Conservation (phyloP, 2,888 invertebrate genomes). For the Tachina grossa region DNA sequence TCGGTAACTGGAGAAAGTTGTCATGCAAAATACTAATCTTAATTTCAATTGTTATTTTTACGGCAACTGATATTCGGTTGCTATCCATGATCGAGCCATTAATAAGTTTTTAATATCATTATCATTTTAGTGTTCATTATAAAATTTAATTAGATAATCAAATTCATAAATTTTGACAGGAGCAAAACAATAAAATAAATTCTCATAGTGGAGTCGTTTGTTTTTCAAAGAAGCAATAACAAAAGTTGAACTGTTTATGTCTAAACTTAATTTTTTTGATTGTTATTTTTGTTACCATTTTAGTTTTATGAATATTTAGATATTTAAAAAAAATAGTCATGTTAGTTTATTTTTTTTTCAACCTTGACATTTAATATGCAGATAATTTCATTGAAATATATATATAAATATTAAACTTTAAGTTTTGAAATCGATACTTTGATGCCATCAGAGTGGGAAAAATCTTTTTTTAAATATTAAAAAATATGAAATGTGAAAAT, state of each 20-base stretch:
- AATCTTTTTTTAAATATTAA: no score
- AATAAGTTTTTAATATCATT: no score
- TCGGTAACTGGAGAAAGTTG: no score
- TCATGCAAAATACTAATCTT: no score
- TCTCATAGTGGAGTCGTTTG: not conserved
- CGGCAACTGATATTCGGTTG: no score
- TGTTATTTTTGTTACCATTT: constrained; percentile 13
- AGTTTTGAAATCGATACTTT: not conserved
- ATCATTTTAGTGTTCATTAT: no score
- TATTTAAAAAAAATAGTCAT: not conserved
- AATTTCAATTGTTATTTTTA: no score
- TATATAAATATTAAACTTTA: no score
- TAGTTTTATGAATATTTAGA: constrained; percentile 10
- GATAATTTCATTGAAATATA: not conserved
- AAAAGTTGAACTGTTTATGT: constrained; percentile 37
- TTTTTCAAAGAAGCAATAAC: constrained; percentile 13
- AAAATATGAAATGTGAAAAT: no score
- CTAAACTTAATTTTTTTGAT: constrained; percentile 7
- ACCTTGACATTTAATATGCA: constrained; percentile 16
- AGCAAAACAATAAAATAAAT: not conserved
- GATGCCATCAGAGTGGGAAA: not conserved
- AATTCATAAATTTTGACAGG: no score
- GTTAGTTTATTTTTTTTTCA: not conserved
- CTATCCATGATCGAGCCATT: no score
- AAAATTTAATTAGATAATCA: no score